phyloP scores from a whole-genome alignment of 37 sponge, comb jelly and placozoan genomes.

The Chondrosia reniformis region DNA sequence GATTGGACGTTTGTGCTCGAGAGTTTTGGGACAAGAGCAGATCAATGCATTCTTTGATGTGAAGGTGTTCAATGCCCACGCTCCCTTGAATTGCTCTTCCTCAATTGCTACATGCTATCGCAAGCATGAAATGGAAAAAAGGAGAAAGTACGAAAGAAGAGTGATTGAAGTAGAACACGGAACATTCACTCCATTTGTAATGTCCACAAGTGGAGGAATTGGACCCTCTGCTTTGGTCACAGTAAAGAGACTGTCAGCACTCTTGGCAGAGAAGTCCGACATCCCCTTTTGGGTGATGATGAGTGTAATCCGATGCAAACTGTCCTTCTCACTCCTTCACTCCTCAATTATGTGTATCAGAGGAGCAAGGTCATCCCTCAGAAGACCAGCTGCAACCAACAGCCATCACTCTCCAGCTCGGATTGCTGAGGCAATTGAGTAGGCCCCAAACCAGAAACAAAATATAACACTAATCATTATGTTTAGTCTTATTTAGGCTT shows the following conservation, averaged over 20 bases:
- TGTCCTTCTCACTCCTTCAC: background rate
- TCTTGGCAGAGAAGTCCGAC: constrained; percentile 6
- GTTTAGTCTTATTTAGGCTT: no score
- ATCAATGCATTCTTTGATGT: background rate
- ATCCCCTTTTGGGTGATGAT: background rate
- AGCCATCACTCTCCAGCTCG: background rate
- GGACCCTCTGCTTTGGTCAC: background rate
- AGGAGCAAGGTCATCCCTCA: constrained; percentile 5
- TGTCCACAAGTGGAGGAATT: constrained; percentile 17
- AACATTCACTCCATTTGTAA: constrained; percentile 16
- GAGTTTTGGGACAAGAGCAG: constrained; percentile 8
- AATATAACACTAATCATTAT: no score
- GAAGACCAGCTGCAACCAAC: background rate
- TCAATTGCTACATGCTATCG: background rate
- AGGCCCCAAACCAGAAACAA: no score
- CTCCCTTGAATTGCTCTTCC: constrained; percentile 5
- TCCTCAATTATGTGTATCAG: constrained; percentile 20
- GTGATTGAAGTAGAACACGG: constrained; percentile 20
- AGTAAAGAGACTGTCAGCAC: background rate
- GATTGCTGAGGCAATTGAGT: background rate
- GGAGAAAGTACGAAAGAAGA: constrained; percentile 1
- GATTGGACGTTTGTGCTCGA: background rate
- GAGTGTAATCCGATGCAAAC: background rate
- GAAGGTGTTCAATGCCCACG: constrained; percentile 9
- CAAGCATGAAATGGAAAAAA: constrained; percentile 5